Base-by-base conservation (phyloP, 2,797 vertebrate species). In the Brachymystax lenok region DNA sequence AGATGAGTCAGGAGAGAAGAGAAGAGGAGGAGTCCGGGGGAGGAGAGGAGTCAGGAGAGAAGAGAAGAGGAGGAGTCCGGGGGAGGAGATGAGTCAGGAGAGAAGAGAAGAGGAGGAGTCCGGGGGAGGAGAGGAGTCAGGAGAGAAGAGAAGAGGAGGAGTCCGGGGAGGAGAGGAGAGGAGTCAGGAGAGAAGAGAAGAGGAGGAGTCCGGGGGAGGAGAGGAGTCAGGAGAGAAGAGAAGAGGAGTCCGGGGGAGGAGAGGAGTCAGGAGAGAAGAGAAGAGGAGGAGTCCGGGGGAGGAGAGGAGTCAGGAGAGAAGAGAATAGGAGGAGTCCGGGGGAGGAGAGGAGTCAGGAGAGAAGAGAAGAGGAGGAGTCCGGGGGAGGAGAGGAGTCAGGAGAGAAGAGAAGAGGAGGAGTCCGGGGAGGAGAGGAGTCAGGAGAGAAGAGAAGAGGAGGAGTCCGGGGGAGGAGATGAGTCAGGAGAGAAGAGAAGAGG, bases 1-100 rank as follows among this genome's bases (percentile, higher is more conserved):
- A 35, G 33, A n/a, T 5, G 27, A 33, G 12, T 5, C 3, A 95
- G 98, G 98, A 98, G 96, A 91, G 7, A 68, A 61, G 46, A 71
- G 8, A n/a, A 35, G 54, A n/a, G n/a, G n/a, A 13, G 5, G 5
- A 10, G 67, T 35, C 6, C 8, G 0, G 8, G 7, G 8, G 35
- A 40, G 7, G 6, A 40, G 35, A 10, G 7, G 35, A 46, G 40
- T 46, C 2, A 50, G 8, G 17, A 0, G 14, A 12, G 67, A 16
- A 16, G 56, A 59, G 4, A 50, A 35, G n/a, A 14, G 28, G 46
- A 16, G n/a, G 6, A 24, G 16, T 46, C 2, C 5, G 95, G 98
- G 98, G 99, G 96, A 91, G 6, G 69, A 56, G 51, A 74, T 7
- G 21, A 46, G 40, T 12, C 8, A 0, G 33, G 33, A 1, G 33